Evolutionary conservation across 2,113 vertebrate species (phyloP).

Genomic region (Ginglymostoma cirratum): DNA sequence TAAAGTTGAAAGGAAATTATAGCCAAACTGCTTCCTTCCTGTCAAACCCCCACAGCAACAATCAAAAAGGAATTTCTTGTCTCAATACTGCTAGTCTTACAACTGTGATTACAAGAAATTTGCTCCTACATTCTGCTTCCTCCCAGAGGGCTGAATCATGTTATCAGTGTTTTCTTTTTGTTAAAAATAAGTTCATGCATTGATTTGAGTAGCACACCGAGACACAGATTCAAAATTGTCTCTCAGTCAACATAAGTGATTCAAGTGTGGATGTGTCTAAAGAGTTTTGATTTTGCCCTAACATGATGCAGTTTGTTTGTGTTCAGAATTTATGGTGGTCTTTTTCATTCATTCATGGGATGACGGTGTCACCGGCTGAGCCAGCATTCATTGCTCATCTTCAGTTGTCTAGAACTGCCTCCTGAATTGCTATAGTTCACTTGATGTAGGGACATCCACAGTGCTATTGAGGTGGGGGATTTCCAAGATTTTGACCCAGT

Average conservation of each 20-base stretch:
- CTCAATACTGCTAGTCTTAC: not conserved
- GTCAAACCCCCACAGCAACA: not conserved
- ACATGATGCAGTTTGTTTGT: not conserved
- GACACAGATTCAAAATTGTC: not conserved
- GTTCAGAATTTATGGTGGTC: no score
- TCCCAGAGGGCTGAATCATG: constrained; percentile 12
- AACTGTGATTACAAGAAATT: not conserved
- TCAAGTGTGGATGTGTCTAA: not conserved
- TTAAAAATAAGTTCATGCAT: not conserved
- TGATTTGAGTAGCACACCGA: not conserved
- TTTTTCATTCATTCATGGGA: no score
- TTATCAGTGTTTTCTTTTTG: not conserved
- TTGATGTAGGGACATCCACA: no score
- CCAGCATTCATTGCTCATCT: no score
- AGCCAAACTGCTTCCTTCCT: constrained; percentile 11
- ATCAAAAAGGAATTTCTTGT: constrained; percentile 24
- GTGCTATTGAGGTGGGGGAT: no score
- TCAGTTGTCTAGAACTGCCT: no score
- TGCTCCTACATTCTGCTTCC: not conserved
- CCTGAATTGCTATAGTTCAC: no score
- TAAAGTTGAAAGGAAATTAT: constrained; percentile 29
- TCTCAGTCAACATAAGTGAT: not conserved
- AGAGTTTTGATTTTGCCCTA: not conserved
- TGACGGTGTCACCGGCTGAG: no score
- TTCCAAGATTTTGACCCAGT: no score